These are phyloP conservation scores for Sebastes elongatus DNA, from an alignment of 2,797 vertebrate species.

Conservation along the genomic window DNA sequence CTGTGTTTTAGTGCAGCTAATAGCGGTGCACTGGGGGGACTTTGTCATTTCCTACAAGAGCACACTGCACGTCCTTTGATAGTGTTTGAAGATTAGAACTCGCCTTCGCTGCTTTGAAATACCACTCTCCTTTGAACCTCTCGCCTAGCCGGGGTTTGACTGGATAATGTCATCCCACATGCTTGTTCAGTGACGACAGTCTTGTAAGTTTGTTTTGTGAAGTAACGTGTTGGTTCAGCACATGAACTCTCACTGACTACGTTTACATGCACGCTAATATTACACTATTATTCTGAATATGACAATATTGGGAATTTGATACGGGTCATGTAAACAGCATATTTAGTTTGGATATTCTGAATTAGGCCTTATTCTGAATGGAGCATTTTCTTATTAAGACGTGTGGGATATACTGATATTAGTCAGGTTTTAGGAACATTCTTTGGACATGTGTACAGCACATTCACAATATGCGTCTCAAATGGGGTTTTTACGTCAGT, in stretches of 20 bases:
- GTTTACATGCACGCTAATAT: no score
- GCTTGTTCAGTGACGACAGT: not conserved
- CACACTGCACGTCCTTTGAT: slow-evolving; percentile 67
- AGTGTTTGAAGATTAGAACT: slow-evolving; percentile 69
- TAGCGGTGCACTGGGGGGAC: slow-evolving; percentile 59
- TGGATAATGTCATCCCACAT: slow-evolving; percentile 27
- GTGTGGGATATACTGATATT: not conserved
- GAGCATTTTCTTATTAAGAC: not conserved
- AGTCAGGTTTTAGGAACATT: not conserved
- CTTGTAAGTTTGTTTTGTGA: not conserved
- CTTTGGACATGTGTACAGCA: not conserved
- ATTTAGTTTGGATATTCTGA: not conserved
- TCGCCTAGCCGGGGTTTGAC: slow-evolving; percentile 29
- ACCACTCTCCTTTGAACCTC: slow-evolving; percentile 69
- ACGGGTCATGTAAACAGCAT: not conserved
- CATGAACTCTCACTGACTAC: not conserved
- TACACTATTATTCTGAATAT: not conserved
- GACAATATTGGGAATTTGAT: not conserved
- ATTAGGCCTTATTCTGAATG: fast-evolving
- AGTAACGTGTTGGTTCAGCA: not conserved
- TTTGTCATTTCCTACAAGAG: slow-evolving; percentile 78
- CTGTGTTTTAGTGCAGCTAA: slow-evolving; percentile 78
- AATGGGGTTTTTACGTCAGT: no score
- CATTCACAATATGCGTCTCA: not conserved
- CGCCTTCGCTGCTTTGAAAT: slow-evolving; percentile 69